Conservation (phyloP, 2,888 invertebrate genomes). For the Drosophila merina region DNA sequence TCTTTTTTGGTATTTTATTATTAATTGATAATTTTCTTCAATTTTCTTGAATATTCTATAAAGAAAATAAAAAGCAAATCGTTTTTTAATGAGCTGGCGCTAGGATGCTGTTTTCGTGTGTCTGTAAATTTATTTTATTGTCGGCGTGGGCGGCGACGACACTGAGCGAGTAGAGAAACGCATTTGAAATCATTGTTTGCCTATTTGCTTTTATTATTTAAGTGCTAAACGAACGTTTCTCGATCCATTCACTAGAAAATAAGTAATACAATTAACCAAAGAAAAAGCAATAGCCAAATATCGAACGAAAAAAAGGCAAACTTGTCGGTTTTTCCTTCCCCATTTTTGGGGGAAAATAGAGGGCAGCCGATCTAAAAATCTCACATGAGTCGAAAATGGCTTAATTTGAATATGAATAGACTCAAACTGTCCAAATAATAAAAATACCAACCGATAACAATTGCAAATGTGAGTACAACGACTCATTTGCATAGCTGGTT, state of each 20-base stretch:
- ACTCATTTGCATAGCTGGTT: constrained; percentile 33
- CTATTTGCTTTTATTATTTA: constrained; percentile 44
- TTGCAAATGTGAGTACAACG: constrained; percentile 18
- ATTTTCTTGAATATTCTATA: too few relatives aligned
- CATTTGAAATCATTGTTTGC: constrained; percentile 36
- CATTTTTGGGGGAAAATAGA: too few relatives aligned
- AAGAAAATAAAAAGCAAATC: not conserved
- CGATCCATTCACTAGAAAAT: constrained; percentile 31
- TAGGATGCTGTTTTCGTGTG: constrained; percentile 9
- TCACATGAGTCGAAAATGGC: constrained; percentile 39
- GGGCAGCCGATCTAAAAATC: not conserved
- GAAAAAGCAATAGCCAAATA: not conserved
- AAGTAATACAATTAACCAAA: constrained; percentile 23
- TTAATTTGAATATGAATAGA: constrained; percentile 39
- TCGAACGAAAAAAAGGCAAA: not conserved
- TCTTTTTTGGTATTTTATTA: too few relatives aligned
- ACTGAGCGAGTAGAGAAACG: constrained; percentile 42
- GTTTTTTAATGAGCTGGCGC: not conserved
- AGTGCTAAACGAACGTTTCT: constrained; percentile 53
- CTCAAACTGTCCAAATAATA: constrained; percentile 36
- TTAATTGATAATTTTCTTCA: too few relatives aligned
- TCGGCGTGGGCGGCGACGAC: constrained; percentile 35
- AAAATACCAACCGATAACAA: constrained; percentile 18
- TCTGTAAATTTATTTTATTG: constrained; percentile 7
- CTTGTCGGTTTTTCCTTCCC: too few relatives aligned